A percentile compares a stretch with the other conserved stretches of the same genome.
These are phyloP conservation scores for Emmelina monodactyla DNA, from an alignment of 2,888 invertebrate genomes.

Conservation along the genomic window DNA sequence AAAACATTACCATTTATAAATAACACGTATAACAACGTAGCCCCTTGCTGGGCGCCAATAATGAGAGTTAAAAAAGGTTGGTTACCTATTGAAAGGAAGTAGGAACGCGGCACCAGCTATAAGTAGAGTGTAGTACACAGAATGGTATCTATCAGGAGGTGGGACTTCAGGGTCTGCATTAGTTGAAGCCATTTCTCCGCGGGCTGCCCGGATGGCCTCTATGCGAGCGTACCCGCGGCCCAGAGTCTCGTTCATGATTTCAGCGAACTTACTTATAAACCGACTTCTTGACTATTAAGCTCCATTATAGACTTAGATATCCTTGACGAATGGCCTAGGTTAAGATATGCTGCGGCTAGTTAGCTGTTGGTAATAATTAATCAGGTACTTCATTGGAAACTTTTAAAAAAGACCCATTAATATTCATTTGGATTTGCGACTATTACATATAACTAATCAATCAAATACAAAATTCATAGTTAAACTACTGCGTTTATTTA, in stretches of 20 bases:
- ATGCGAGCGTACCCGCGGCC: slow-evolving; percentile 73
- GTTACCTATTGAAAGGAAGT: slow-evolving; percentile 89
- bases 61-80: background rate
- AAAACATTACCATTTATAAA: slow-evolving; percentile 13
- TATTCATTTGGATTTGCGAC: no score
- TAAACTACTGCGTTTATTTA: no score
- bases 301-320: no score
- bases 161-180: slow-evolving; percentile 65
- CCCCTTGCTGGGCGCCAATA: background rate
- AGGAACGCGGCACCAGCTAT: slow-evolving; percentile 90
- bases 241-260: slow-evolving; percentile 69
- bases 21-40: background rate
- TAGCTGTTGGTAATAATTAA: no score
- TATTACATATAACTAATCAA: no score
- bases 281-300: no score
- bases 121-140: slow-evolving; percentile 77
- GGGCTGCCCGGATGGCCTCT: slow-evolving; percentile 62
- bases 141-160: slow-evolving; percentile 74
- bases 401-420: no score
- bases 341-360: no score
- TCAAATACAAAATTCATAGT: no score
- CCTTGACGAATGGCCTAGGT: no score
- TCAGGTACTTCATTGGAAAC: no score
- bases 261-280: no score
- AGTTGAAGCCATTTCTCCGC: slow-evolving; percentile 42